Evolutionary conservation across 2,888 invertebrate species (phyloP).

Genomic region (Rotaria sp.): DNA sequence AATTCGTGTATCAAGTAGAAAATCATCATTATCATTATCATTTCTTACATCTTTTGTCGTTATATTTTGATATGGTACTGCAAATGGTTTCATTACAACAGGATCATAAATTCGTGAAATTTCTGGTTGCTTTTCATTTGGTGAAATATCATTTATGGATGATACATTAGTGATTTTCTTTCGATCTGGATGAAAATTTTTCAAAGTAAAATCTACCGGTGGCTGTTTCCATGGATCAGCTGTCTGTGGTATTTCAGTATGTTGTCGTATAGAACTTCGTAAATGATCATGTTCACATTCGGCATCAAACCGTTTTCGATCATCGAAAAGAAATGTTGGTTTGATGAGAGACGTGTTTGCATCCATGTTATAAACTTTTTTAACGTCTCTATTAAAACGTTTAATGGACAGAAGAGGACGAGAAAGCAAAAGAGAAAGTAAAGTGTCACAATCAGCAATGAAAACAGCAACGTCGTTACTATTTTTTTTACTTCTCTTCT

Average conservation of each 20-base stretch:
- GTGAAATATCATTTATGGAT: not conserved
- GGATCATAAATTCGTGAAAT: not conserved
- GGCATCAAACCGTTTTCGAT: not conserved
- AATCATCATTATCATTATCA: not conserved
- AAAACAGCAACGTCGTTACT: not conserved
- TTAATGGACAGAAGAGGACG: not conserved
- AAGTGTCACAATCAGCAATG: not conserved
- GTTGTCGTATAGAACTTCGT: not conserved
- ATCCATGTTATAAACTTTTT: not conserved
- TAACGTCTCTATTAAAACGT: not conserved
- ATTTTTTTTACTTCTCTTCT: not conserved
- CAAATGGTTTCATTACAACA: not conserved
- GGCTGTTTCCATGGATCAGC: not conserved
- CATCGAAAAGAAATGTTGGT: not conserved
- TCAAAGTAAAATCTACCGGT: not conserved
- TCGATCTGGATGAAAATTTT: constrained; percentile 10
- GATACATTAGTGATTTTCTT: not conserved
- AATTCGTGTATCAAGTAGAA: not conserved
- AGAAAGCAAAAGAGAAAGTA: not conserved
- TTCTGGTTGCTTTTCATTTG: not conserved
- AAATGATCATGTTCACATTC: not conserved
- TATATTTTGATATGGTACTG: not conserved
- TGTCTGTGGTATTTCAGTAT: no score
- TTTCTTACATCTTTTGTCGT: not conserved
- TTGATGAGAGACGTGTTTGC: not conserved